Evolutionary conservation across 2,113 vertebrate genomes (phyloP).

Genomic region (Acrocephalus kingi): DNA sequence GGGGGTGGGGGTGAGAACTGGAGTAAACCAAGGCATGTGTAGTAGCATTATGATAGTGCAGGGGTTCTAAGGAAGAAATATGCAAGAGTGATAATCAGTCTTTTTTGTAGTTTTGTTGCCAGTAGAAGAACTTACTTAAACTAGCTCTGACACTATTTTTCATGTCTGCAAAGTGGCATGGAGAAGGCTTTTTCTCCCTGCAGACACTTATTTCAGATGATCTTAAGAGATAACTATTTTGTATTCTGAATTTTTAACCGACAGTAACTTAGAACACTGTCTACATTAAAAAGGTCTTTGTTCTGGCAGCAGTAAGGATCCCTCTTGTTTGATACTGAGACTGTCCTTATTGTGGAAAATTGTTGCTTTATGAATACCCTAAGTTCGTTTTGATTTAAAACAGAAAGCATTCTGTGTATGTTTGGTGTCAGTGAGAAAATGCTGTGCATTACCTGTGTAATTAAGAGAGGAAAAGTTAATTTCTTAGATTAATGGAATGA

Average conservation of each 20-base stretch:
- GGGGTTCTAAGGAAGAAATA: neutral
- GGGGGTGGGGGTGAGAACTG: neutral
- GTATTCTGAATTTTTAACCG: neutral
- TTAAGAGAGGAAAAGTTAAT: neutral
- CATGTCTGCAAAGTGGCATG: neutral
- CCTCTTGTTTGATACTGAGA: neutral
- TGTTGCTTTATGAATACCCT: neutral
- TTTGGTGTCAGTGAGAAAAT: neutral
- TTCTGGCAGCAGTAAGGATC: neutral
- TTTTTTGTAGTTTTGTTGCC: neutral
- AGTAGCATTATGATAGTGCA: neutral
- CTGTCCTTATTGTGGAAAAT: neutral
- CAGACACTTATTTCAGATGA: neutral
- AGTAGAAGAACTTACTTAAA: neutral
- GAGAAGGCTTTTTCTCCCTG: neutral
- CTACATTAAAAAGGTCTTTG: neutral
- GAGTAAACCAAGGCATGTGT: neutral
- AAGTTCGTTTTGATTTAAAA: neutral
- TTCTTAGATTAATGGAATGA: neutral
- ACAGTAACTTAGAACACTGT: neutral
- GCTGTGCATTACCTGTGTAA: neutral
- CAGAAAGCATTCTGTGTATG: neutral
- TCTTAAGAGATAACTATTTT: neutral
- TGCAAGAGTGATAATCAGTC: neutral
- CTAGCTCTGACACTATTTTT: neutral